These are phyloP conservation scores for Hemiprocne comata DNA, from an alignment of 2,113 vertebrate species.

Conservation along the genomic window DNA sequence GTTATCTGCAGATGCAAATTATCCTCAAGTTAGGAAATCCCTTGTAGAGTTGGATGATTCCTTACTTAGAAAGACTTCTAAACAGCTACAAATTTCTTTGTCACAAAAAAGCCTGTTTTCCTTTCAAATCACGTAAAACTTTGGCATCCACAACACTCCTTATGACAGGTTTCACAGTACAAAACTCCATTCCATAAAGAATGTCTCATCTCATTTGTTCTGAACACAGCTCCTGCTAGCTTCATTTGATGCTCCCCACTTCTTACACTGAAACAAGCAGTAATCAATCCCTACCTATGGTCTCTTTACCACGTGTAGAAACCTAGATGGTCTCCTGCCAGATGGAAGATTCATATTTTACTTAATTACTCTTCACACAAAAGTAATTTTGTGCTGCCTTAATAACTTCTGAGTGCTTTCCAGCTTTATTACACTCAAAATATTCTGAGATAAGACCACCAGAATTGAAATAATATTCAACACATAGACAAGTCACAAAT, in stretches of 20 bases:
- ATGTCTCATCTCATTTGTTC: rapidly evolving
- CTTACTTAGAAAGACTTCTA: not conserved
- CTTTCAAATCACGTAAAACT: not conserved
- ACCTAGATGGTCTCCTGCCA: not conserved
- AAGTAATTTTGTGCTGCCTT: not conserved
- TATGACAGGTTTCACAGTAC: rapidly evolving
- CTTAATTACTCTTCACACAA: not conserved
- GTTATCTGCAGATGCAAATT: not conserved
- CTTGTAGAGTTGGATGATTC: not conserved
- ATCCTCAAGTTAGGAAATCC: not conserved
- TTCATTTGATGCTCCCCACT: not conserved
- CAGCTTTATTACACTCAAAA: not conserved
- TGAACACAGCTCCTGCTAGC: not conserved
- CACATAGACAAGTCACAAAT: not conserved
- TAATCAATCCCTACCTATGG: not conserved
- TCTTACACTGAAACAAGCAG: not conserved
- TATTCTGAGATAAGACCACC: not conserved
- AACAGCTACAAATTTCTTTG: not conserved
- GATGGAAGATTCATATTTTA: not conserved
- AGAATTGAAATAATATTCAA: not conserved
- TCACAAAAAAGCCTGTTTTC: not conserved
- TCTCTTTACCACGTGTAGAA: not conserved
- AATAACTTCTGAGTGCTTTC: not conserved
- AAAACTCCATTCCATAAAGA: not conserved
- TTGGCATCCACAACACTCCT: not conserved